phyloP scores from a whole-genome alignment of 2,888 invertebrate genomes.

The Andrena bucephala region DNA sequence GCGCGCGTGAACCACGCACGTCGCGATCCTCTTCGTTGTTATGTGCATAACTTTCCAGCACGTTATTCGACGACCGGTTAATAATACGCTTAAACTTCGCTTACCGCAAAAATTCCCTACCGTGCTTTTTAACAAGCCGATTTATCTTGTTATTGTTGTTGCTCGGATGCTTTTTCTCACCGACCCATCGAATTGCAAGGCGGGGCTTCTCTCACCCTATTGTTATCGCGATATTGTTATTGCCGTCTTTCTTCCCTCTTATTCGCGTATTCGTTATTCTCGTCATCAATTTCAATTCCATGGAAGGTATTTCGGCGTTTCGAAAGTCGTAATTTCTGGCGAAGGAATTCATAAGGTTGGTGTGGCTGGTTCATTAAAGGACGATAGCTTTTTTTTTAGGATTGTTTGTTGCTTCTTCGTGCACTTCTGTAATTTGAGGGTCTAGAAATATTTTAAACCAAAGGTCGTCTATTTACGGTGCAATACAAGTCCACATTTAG shows the following conservation, averaged over 20 bases:
- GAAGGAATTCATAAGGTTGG: no score
- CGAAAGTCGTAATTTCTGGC: no score
- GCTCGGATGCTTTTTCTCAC: slow-evolving; percentile 20
- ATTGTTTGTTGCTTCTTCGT: background rate
- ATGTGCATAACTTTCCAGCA: slow-evolving; percentile 35
- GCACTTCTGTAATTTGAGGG: background rate
- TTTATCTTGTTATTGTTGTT: slow-evolving; percentile 54
- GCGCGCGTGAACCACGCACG: background rate
- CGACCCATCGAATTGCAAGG: slow-evolving; percentile 33
- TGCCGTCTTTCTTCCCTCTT: slow-evolving; percentile 3
- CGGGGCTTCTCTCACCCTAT: slow-evolving; percentile 22
- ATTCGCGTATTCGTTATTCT: background rate
- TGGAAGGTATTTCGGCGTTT: background rate
- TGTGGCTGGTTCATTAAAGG: no score
- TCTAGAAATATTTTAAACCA: background rate
- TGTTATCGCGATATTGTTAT: slow-evolving; percentile 30
- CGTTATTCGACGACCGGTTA: slow-evolving; percentile 39
- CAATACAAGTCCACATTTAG: background rate
- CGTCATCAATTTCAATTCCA: background rate
- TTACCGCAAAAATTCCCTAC: slow-evolving; percentile 34
- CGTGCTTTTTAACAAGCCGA: slow-evolving; percentile 54
- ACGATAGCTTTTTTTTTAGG: background rate
- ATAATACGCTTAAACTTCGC: slow-evolving; percentile 57
- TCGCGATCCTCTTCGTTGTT: slow-evolving; percentile 35
- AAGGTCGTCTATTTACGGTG: background rate